phyloP scores from a whole-genome alignment of 2,113 vertebrate genomes.

The Axis porcinus region DNA sequence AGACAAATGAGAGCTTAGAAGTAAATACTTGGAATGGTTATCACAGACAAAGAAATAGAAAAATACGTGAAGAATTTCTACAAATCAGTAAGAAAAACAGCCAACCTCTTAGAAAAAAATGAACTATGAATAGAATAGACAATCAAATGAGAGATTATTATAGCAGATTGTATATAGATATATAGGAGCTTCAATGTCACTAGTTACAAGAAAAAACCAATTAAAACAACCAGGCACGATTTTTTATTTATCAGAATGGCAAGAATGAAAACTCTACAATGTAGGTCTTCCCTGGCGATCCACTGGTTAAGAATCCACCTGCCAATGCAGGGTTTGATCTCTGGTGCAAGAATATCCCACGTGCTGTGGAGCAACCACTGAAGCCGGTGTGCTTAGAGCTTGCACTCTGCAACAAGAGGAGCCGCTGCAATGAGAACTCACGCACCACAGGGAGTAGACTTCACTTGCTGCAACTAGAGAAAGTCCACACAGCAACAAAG shows the following conservation, averaged over 20 bases:
- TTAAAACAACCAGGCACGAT: neutral
- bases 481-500: neutral
- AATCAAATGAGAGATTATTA: neutral
- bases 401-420: neutral
- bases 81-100: neutral
- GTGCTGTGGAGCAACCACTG: neutral
- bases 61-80: neutral
- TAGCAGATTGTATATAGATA: neutral
- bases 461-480: neutral
- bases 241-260: neutral
- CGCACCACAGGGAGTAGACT: neutral
- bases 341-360: neutral
- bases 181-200: neutral
- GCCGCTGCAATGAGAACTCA: fast-evolving
- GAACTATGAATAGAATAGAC: neutral
- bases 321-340: neutral
- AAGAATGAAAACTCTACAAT: neutral
- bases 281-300: neutral
- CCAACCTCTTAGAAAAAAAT: neutral
- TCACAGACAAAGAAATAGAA: neutral
- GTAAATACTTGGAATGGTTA: neutral
- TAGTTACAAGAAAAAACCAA: neutral
- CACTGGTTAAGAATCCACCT: neutral
- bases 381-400: neutral
- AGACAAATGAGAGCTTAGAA: neutral